Percentiles rank a stretch among this genome's conserved stretches.
phyloP scores from a whole-genome alignment of 1,140 invertebrate species.

The Apis dorsata region DNA sequence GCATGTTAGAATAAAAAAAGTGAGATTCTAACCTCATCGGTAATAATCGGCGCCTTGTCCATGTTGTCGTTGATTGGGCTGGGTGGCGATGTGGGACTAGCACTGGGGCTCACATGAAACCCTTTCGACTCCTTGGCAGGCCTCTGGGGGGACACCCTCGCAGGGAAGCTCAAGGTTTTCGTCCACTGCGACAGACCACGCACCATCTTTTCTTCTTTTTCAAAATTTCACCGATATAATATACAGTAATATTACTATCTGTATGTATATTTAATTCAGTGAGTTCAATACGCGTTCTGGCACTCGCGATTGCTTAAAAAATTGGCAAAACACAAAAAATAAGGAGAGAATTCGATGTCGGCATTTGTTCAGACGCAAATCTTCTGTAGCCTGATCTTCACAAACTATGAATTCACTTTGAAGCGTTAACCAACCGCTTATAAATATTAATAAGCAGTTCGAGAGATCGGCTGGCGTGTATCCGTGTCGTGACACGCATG shows the following conservation, averaged over 20 bases:
- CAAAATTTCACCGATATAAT: constrained; percentile 20
- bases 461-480: constrained; percentile 29
- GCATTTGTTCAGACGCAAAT: constrained; percentile 22
- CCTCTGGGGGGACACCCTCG: constrained; percentile 88
- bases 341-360: neutral
- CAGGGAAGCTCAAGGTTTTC: constrained; percentile 92
- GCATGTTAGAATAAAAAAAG: neutral
- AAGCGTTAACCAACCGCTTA: neutral
- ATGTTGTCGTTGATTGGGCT: constrained; percentile 80
- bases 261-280: neutral
- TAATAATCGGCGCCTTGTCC: constrained; percentile 77
- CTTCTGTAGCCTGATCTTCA: neutral
- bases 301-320: constrained; percentile 26
- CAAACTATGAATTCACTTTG: constrained; percentile 5
- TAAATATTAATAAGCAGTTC: constrained; percentile 23
- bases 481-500: constrained; percentile 49
- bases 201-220: constrained; percentile 83
- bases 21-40: constrained; percentile 73
- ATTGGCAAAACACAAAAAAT: neutral
- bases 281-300: neutral
- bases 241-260: neutral
- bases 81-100: constrained; percentile 80
- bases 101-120: constrained; percentile 75
- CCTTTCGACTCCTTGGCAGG: constrained; percentile 83
- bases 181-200: constrained; percentile 92